Conservation (phyloP, 2,797 vertebrate genomes). For the Apogon talboti region DNA sequence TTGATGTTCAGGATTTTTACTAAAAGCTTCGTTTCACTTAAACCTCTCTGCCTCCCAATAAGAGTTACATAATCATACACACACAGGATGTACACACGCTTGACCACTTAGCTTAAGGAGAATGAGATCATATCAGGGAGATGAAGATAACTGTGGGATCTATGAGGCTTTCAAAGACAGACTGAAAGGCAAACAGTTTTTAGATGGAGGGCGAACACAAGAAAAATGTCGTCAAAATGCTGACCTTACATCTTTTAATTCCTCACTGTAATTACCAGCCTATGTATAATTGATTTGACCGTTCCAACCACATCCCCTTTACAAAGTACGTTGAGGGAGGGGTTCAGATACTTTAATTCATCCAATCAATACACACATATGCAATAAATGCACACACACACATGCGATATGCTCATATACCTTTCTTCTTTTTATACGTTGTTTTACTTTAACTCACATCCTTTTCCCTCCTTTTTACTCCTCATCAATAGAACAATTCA, state of each 20-base stretch:
- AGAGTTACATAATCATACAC: conserved; percentile 40
- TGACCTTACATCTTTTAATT: conserved; percentile 85
- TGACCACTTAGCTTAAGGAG: conserved; percentile 63
- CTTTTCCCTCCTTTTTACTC: not conserved
- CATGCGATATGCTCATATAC: not conserved
- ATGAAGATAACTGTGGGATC: conserved; percentile 41
- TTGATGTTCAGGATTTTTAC: conserved; percentile 79
- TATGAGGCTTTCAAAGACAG: conserved; percentile 52
- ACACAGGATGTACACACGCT: conserved; percentile 57
- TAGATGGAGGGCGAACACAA: conserved; percentile 30
- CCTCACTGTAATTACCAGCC: conserved; percentile 81
- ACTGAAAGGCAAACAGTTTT: conserved; percentile 61
- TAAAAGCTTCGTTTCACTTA: conserved; percentile 84
- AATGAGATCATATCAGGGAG: conserved; percentile 41
- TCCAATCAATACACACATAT: conserved; percentile 62
- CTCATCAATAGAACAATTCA: not conserved
- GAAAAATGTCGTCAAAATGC: conserved; percentile 59
- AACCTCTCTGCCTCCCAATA: conserved; percentile 59
- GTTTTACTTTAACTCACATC: not conserved
- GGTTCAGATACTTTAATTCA: conserved; percentile 72
- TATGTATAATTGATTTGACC: conserved; percentile 84
- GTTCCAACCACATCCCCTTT: conserved; percentile 73
- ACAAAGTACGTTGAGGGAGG: conserved; percentile 76
- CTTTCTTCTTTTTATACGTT: not conserved
- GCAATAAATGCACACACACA: conserved; percentile 15